phyloP scores from a whole-genome alignment of 1,140 invertebrate genomes.

The Venturia canescens region DNA sequence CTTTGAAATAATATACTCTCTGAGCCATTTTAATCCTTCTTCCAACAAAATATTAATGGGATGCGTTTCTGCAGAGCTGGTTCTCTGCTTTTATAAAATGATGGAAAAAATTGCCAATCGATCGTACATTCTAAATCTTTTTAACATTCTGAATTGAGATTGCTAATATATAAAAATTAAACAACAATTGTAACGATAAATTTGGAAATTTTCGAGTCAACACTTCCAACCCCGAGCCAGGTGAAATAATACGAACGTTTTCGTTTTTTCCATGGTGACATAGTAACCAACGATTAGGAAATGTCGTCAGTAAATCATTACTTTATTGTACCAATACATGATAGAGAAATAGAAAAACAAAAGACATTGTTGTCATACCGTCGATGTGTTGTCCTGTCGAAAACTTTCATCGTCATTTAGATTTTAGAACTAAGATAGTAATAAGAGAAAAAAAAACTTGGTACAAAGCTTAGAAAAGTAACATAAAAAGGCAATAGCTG shows the following conservation, averaged over 20 bases:
- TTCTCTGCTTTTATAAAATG: slow-evolving; percentile 31
- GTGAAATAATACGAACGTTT: background rate
- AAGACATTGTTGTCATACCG: slow-evolving; percentile 33
- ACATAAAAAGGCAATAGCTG: slow-evolving; percentile 35
- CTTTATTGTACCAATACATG: slow-evolving; percentile 11
- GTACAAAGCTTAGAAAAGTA: slow-evolving; percentile 38
- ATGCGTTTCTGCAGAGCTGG: slow-evolving; percentile 32
- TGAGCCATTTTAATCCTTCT: slow-evolving; percentile 21
- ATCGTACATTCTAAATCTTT: background rate
- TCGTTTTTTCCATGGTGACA: background rate
- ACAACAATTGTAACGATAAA: background rate
- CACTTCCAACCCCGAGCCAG: background rate
- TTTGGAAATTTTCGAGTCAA: background rate
- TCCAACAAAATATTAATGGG: background rate
- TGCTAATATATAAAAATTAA: background rate
- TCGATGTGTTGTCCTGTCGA: slow-evolving; percentile 10
- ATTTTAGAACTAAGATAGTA: slow-evolving; percentile 32
- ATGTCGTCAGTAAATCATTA: slow-evolving; percentile 16
- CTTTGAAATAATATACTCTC: slow-evolving; percentile 10
- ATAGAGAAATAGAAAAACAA: background rate
- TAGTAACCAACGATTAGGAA: background rate
- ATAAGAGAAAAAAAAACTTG: slow-evolving; percentile 31
- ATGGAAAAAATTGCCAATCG: slow-evolving; percentile 23
- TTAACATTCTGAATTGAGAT: background rate
- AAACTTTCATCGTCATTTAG: slow-evolving; percentile 32